Conservation (phyloP, 2,888 invertebrate genomes). For the Nymphalis c-album region DNA sequence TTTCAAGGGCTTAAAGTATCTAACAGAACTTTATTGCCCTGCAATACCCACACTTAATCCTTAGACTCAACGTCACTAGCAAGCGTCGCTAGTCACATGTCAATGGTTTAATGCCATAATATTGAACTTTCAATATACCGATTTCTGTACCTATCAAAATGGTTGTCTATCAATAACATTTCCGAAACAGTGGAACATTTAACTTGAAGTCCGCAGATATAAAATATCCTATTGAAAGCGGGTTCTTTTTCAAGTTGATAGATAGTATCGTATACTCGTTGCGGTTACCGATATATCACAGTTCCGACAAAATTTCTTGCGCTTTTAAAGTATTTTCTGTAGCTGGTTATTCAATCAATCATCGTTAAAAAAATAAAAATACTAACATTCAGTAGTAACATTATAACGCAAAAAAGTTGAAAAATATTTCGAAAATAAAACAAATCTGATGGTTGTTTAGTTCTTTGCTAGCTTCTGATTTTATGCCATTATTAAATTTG, state of each 20-base stretch:
- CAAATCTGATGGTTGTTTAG: too few relatives aligned
- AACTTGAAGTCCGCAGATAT: slow-evolving; percentile 2
- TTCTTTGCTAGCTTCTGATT: too few relatives aligned
- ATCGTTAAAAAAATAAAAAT: neutral
- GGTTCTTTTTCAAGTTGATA: slow-evolving; percentile 21
- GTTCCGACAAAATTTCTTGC: slow-evolving; percentile 19
- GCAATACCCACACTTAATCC: slow-evolving; percentile 22
- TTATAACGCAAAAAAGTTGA: neutral
- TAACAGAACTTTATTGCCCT: slow-evolving; percentile 25
- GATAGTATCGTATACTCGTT: slow-evolving; percentile 27
- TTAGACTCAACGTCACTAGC: slow-evolving; percentile 23
- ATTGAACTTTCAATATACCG: slow-evolving; percentile 26
- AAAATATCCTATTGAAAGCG: slow-evolving; percentile 3
- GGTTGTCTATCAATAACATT: slow-evolving; percentile 19
- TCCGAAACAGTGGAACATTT: neutral
- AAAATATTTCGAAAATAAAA: neutral
- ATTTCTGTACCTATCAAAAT: slow-evolving; percentile 8
- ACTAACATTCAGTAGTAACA: neutral
- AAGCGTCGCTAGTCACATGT: slow-evolving; percentile 29
- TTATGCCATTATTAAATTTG: too few relatives aligned
- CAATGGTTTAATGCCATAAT: slow-evolving; percentile 18
- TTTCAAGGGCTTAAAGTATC: neutral
- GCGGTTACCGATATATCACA: slow-evolving; percentile 34
- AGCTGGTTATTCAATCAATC: slow-evolving; percentile 3
- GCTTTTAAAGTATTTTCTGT: slow-evolving; percentile 11